These are phyloP conservation scores for Coregonus clupeaformis DNA, from an alignment of 2,113 vertebrate species.

Conservation along the genomic window DNA sequence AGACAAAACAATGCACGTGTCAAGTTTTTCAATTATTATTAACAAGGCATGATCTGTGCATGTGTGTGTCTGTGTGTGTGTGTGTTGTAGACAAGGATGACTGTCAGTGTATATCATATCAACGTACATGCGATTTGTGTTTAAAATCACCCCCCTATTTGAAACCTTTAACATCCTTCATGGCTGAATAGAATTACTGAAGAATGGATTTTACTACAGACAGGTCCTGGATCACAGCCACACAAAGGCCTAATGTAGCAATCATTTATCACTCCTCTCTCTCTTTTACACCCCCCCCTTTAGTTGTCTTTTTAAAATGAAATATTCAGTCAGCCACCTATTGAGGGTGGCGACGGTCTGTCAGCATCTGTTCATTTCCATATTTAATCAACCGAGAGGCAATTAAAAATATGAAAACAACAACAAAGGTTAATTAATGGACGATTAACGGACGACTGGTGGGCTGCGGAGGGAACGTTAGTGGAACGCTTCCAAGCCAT, in stretches of 20 bases:
- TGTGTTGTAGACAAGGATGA: not conserved
- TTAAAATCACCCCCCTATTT: not conserved
- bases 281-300: not conserved
- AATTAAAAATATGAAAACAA: constrained; percentile 46
- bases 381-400: constrained; percentile 46
- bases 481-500: constrained; percentile 64
- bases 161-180: no score
- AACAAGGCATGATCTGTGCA: no score
- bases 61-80: constrained; percentile 6
- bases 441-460: constrained; percentile 46
- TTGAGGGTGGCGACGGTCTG: constrained; percentile 1
- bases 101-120: not conserved
- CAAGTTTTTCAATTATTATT: not conserved
- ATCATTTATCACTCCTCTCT: not conserved
- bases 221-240: constrained; percentile 24
- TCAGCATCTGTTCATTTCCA: constrained; percentile 32
- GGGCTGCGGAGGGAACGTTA: constrained; percentile 38
- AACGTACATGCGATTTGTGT: constrained; percentile 18
- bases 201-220: not conserved
- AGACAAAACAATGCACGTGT: not conserved
- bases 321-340: constrained; percentile 19
- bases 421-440: constrained; percentile 53
- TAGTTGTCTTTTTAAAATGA: not conserved
- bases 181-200: no score
- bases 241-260: not conserved